Conservation (phyloP, 2,888 invertebrate genomes). For the Mechanitis messenoides region DNA sequence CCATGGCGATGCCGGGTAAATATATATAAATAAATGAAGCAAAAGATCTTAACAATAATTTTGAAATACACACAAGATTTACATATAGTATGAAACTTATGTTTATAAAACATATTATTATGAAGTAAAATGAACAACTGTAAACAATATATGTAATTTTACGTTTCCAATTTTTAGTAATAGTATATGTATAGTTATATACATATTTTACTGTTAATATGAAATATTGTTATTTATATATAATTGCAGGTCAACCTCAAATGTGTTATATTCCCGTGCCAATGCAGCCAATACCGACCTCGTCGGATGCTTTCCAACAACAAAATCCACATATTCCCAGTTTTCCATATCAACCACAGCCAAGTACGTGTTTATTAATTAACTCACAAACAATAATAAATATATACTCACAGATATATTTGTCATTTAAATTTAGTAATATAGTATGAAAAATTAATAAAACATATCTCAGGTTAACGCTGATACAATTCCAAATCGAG, state of each 20-base stretch:
- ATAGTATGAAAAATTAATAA: no score
- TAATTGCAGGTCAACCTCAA: constrained; percentile 12
- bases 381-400: background rate
- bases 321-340: constrained; percentile 23
- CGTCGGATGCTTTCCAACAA: background rate
- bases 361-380: constrained; percentile 27
- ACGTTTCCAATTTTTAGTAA: no score
- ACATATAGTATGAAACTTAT: background rate
- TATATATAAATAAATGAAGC: background rate
- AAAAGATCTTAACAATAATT: no score
- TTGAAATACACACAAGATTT: background rate
- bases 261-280: constrained; percentile 3
- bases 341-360: constrained; percentile 24
- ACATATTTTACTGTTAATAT: no score
- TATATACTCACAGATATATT: no score
- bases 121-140: no score
- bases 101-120: background rate
- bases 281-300: background rate
- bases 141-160: no score
- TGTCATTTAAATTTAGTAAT: no score
- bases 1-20: constrained; percentile 41
- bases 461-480: no score
- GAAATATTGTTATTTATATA: no score
- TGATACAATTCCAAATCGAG: no score
- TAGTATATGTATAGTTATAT: no score